Percentiles rank a stretch among this genome's conserved stretches.
Conservation (phyloP, 2,797 vertebrate species). For the Tragopan temminckii region DNA sequence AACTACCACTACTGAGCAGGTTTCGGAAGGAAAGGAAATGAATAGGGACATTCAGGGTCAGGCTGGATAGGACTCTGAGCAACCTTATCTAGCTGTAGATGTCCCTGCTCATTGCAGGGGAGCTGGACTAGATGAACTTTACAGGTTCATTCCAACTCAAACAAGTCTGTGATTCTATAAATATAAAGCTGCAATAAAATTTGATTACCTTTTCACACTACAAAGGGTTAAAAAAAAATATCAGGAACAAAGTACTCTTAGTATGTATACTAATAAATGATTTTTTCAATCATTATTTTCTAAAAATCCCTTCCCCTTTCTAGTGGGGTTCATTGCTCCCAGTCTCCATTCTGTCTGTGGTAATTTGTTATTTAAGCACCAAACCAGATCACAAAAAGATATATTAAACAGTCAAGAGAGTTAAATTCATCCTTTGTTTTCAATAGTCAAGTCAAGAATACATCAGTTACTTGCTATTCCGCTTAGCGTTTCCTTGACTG, state of each 20-base stretch:
- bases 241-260: not conserved
- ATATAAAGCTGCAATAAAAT: not conserved
- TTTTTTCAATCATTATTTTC: not conserved
- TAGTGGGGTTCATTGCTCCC: not conserved
- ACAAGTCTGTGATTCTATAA: no score
- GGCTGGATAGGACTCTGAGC: no score
- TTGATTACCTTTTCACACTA: not conserved
- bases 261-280: not conserved
- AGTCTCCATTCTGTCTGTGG: not conserved
- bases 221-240: not conserved
- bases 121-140: no score
- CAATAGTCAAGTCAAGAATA: not conserved
- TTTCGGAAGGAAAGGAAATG: not conserved
- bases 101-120: no score
- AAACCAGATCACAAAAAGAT: not conserved
- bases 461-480: not conserved
- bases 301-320: not conserved
- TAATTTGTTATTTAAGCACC: not conserved
- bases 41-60: not conserved
- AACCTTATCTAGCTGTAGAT: no score
- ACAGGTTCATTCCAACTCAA: no score
- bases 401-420: not conserved
- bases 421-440: not conserved
- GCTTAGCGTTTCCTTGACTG: not conserved
- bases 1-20: not conserved